phyloP scores from a whole-genome alignment of 2,113 vertebrate species.

The Hoplias malabaricus region DNA sequence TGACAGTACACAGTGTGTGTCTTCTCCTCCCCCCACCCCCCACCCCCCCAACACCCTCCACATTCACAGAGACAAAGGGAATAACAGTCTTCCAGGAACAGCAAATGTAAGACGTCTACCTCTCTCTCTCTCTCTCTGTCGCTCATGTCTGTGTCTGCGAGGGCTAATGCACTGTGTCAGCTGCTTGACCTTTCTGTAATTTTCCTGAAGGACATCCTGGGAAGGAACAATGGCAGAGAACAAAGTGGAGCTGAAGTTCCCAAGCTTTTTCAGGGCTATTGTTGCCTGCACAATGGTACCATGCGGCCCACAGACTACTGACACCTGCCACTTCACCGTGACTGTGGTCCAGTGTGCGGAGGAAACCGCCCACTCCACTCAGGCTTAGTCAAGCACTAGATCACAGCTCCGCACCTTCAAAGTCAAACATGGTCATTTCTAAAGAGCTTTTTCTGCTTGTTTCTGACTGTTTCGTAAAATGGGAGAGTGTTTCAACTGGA shows the following conservation, averaged over 20 bases:
- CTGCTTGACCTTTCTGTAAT: constrained; percentile 36
- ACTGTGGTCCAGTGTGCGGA: not conserved
- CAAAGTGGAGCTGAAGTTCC: constrained; percentile 49
- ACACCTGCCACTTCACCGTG: constrained; percentile 47
- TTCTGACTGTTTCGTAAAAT: not conserved
- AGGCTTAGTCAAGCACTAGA: not conserved
- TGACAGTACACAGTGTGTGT: not conserved
- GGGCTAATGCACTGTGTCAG: constrained; percentile 41
- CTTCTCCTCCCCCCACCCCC: not conserved
- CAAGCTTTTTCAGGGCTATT: constrained; percentile 46
- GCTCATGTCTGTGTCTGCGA: constrained; percentile 25
- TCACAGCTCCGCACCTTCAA: not conserved
- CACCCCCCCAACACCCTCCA: not conserved
- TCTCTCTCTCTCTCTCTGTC: constrained; percentile 5
- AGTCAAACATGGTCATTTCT: not conserved
- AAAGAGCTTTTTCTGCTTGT: too few species aligned
- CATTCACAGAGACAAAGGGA: not conserved
- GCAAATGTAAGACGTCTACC: not conserved
- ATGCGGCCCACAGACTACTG: not conserved
- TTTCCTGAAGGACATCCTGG: constrained; percentile 56
- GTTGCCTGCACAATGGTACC: constrained; percentile 44
- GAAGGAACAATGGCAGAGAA: constrained; percentile 55
- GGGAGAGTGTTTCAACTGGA: not conserved
- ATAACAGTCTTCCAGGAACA: constrained; percentile 4
- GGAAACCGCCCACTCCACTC: constrained; percentile 15